phyloP scores from a whole-genome alignment of 2,797 vertebrate species.

The Monodelphis domestica region DNA sequence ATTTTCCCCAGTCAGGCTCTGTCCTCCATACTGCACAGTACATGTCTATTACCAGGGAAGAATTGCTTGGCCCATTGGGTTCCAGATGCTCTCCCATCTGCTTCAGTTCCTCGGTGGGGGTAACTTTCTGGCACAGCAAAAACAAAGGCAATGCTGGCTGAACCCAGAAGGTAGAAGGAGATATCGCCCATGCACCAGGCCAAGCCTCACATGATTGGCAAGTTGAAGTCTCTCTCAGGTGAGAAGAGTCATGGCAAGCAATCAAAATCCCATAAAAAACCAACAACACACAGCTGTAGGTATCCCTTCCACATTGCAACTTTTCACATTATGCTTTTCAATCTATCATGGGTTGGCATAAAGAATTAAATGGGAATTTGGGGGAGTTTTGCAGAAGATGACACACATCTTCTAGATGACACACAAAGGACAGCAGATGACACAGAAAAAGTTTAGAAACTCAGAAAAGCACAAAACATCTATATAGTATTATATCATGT shows the following conservation, averaged over 20 bases:
- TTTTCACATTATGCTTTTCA: no score
- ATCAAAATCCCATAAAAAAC: neutral
- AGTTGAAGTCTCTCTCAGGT: neutral
- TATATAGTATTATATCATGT: no score
- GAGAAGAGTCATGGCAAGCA: neutral
- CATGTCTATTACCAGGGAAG: conserved; percentile 46
- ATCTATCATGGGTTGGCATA: no score
- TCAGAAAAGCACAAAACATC: no score
- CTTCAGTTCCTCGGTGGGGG: conserved; percentile 10
- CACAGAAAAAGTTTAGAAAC: no score
- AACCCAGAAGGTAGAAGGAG: conserved; percentile 12
- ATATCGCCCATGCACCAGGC: neutral
- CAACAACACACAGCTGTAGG: no score
- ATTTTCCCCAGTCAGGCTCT: conserved; percentile 29
- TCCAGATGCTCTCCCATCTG: conserved; percentile 10
- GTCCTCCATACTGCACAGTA: conserved; percentile 52
- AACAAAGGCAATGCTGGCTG: conserved; percentile 24
- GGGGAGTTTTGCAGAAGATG: no score
- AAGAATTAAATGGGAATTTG: no score
- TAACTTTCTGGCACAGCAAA: neutral
- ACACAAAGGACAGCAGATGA: no score
- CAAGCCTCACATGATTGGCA: conserved; percentile 1
- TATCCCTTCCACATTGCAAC: no score
- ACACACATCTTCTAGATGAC: no score
- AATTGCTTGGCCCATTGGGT: conserved; percentile 25